phyloP scores from a whole-genome alignment of 2,797 vertebrate genomes.

The Esox masquinongy region DNA sequence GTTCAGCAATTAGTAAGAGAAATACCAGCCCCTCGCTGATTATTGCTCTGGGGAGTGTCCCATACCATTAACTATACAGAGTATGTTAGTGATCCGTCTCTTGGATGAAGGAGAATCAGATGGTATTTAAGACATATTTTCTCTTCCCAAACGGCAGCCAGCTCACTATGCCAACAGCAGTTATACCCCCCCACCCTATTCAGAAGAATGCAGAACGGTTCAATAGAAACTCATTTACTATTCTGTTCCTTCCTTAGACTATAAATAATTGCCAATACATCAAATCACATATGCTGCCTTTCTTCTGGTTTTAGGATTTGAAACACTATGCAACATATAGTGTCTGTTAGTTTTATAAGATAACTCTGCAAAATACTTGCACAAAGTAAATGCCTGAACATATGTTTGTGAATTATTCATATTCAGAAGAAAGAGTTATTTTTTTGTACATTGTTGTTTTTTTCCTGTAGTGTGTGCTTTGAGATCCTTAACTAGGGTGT shows the following conservation, averaged over 20 bases:
- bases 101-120: conserved; percentile 53
- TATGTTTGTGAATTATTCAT: background rate
- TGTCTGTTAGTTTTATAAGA: background rate
- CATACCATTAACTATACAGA: conserved; percentile 55
- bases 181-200: background rate
- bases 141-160: conserved; percentile 18
- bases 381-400: background rate
- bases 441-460: background rate
- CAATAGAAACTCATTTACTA: conserved; percentile 2
- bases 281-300: background rate
- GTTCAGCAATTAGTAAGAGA: conserved; percentile 41
- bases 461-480: background rate
- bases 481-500: background rate
- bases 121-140: conserved; percentile 63
- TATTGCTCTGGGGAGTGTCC: conserved; percentile 39
- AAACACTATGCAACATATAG: background rate
- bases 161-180: background rate
- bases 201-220: background rate
- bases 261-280: background rate
- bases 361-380: background rate
- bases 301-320: background rate
- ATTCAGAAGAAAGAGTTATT: background rate
- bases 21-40: conserved; percentile 33
- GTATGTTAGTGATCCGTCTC: conserved; percentile 43
- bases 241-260: background rate